Evolutionary conservation across 2,888 invertebrate genomes (phyloP).

Genomic region (Latheticus oryzae): DNA sequence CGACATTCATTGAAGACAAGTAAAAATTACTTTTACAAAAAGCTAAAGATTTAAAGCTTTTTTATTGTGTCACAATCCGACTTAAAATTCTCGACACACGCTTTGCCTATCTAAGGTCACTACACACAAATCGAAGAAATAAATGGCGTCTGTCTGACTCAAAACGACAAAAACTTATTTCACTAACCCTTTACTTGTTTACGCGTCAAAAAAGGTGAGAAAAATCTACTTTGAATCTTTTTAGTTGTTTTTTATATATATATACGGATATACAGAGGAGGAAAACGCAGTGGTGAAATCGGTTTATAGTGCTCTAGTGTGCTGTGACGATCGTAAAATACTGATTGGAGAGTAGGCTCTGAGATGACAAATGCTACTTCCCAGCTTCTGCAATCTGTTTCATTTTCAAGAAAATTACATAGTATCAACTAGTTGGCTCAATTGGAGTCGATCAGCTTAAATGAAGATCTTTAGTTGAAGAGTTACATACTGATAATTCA

Average conservation of each 20-base stretch:
- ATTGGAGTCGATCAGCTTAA: constrained; percentile 13
- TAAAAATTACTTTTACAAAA: constrained; percentile 47
- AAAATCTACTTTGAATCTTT: too few species aligned
- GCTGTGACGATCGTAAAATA: constrained; percentile 62
- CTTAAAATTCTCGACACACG: constrained; percentile 41
- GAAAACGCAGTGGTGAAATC: constrained; percentile 56
- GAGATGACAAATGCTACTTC: constrained; percentile 56
- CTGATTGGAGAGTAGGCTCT: constrained; percentile 61
- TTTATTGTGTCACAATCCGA: constrained; percentile 43
- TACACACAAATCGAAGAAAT: constrained; percentile 42
- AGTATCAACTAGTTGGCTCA: constrained; percentile 40
- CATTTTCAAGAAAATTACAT: constrained; percentile 36
- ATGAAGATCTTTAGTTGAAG: neutral
- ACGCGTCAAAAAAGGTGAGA: too few species aligned
- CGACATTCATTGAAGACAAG: constrained; percentile 42
- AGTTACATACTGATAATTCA: too few species aligned
- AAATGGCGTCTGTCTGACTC: constrained; percentile 24
- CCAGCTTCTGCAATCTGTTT: constrained; percentile 42
- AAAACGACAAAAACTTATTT: constrained; percentile 22
- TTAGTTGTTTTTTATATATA: too few species aligned
- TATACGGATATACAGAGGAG: too few species aligned
- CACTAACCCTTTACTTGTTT: too few species aligned
- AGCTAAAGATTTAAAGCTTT: constrained; percentile 45
- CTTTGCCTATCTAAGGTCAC: constrained; percentile 47
- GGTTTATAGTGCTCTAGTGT: constrained; percentile 62